phyloP scores from a whole-genome alignment of 2,113 vertebrate species.

The Psittacara wagleri region DNA sequence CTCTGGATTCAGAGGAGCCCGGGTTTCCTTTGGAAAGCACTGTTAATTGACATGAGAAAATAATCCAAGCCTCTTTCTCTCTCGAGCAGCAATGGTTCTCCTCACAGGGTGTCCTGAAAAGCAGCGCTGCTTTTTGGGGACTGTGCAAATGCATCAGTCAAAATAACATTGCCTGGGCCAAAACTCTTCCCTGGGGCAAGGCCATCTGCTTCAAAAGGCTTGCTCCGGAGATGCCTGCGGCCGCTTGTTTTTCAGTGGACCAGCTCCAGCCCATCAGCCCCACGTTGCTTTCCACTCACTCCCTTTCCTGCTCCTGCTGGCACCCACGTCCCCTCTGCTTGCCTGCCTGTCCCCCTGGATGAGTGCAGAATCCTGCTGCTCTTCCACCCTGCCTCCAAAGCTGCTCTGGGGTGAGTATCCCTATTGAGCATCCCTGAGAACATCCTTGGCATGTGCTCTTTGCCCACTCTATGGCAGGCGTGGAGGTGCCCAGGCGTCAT shows the following conservation, averaged over 20 bases:
- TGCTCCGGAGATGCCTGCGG: neutral
- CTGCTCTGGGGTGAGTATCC: neutral
- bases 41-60: constrained; percentile 61
- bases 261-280: neutral
- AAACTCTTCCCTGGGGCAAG: constrained; percentile 2
- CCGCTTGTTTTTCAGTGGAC: neutral
- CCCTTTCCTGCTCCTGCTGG: neutral
- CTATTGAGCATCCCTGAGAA: rapidly evolving
- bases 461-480: rapidly evolving
- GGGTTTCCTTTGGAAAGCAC: constrained; percentile 47
- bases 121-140: neutral
- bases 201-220: neutral
- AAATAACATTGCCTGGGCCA: neutral
- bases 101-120: neutral
- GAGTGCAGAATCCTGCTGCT: neutral
- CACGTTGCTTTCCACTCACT: neutral
- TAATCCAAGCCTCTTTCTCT: constrained; percentile 39
- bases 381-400: neutral
- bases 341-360: rapidly evolving
- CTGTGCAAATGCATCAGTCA: neutral
- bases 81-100: constrained; percentile 3
- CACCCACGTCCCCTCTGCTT: rapidly evolving
- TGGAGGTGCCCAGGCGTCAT: rapidly evolving
- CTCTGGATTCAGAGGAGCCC: constrained; percentile 11
- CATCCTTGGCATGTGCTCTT: neutral